These are phyloP conservation scores for Physeter macrocephalus DNA, from an alignment of 2,113 vertebrate species.

Conservation along the genomic window DNA sequence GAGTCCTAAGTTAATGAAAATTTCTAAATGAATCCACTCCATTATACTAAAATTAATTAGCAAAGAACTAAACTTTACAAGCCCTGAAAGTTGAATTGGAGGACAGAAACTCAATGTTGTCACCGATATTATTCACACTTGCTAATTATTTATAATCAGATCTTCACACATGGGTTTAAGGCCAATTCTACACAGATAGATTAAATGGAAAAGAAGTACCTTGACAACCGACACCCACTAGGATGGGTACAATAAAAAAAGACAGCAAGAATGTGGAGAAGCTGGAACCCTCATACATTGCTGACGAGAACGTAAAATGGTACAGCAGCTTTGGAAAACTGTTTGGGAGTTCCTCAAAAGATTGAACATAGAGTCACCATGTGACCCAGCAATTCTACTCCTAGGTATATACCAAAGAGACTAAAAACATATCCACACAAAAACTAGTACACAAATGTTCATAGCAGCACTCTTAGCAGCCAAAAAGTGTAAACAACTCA, in stretches of 20 bases:
- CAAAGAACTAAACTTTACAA: conserved; percentile 1
- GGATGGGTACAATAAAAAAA: not conserved
- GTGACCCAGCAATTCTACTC: not conserved
- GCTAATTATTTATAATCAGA: not conserved
- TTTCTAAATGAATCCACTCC: not conserved
- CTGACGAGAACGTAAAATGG: not conserved
- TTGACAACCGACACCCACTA: not conserved
- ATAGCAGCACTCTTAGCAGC: not conserved
- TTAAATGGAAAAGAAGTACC: not conserved
- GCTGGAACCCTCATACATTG: not conserved
- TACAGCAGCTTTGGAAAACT: not conserved
- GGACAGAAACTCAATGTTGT: not conserved
- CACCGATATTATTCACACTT: not conserved
- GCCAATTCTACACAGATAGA: not conserved
- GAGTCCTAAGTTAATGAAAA: conserved; percentile 1
- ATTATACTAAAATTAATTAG: not conserved
- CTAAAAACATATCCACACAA: not conserved
- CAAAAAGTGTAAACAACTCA: not conserved
- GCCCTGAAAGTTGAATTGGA: not conserved
- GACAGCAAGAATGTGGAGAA: not conserved
- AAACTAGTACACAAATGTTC: not conserved
- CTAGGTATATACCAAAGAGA: not conserved
- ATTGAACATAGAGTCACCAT: not conserved
- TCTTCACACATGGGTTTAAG: not conserved
- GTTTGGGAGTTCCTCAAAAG: not conserved